Evolutionary conservation across 2,888 invertebrate genomes (phyloP).

Genomic region (Drosophila austrosaltans): DNA sequence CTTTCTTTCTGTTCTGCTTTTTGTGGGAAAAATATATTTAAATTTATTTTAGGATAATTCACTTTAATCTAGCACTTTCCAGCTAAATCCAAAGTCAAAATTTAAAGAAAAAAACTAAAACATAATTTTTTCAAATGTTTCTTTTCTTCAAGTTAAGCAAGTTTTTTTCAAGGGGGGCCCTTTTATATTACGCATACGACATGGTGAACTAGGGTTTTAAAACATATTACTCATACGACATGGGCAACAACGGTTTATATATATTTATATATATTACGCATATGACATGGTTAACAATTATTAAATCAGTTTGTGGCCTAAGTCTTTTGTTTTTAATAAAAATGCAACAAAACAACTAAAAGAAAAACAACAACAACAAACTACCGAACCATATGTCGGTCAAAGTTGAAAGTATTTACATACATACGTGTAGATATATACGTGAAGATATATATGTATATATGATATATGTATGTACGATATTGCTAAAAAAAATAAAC

Average conservation of each 20-base stretch:
- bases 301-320: slow-evolving; percentile 68
- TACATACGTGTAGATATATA: slow-evolving; percentile 17
- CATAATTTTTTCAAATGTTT: no score
- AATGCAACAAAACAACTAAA: slow-evolving; percentile 8
- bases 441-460: neutral
- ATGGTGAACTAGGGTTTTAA: no score
- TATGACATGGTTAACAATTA: slow-evolving; percentile 41
- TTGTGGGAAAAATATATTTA: no score
- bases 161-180: no score
- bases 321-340: slow-evolving; percentile 58
- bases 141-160: no score
- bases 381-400: slow-evolving; percentile 47
- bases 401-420: slow-evolving; percentile 75
- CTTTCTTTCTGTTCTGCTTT: no score
- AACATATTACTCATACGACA: neutral
- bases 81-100: no score
- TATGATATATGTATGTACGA: neutral
- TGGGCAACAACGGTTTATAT: no score
- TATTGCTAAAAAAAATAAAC: slow-evolving; percentile 34
- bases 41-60: no score
- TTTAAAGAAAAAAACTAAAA: no score
- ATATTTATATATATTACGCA: neutral
- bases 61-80: no score
- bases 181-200: neutral
- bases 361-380: no score